Evolutionary conservation across 2,797 vertebrate genomes (phyloP).

Genomic region (Spheniscus humboldti): DNA sequence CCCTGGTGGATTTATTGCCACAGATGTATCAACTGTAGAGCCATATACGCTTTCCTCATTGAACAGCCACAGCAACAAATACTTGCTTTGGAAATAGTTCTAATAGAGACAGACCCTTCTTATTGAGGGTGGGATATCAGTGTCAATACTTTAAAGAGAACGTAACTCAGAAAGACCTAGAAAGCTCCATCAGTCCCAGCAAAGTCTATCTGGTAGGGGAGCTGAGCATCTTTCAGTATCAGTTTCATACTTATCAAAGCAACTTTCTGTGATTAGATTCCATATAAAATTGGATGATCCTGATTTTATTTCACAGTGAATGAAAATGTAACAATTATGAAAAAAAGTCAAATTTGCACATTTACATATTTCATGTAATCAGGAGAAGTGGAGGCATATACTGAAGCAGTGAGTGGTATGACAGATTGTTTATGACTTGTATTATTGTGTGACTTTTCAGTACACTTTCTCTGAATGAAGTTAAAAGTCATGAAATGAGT

Average conservation of each 20-base stretch:
- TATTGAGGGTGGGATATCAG: neutral
- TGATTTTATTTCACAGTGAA: constrained; percentile 3
- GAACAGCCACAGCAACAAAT: neutral
- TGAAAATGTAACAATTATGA: constrained; percentile 37
- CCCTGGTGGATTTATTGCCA: neutral
- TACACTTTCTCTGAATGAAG: neutral
- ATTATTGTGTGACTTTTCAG: neutral
- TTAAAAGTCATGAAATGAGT: neutral
- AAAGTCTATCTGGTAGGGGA: neutral
- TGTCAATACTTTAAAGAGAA: neutral
- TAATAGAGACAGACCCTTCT: neutral
- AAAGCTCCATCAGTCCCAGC: neutral
- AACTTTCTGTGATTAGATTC: neutral
- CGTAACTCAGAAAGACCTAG: neutral
- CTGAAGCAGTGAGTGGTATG: neutral
- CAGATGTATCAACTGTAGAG: neutral
- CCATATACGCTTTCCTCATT: neutral
- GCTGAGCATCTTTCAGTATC: neutral
- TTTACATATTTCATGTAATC: constrained; percentile 67
- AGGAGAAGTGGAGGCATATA: neutral
- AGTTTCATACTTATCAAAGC: neutral
- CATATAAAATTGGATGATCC: neutral
- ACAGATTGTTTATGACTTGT: neutral
- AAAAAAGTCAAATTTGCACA: constrained; percentile 59
- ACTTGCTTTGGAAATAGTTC: neutral